Base-by-base conservation (phyloP, 2,888 invertebrate species). In the Tenodera sinensis region DNA sequence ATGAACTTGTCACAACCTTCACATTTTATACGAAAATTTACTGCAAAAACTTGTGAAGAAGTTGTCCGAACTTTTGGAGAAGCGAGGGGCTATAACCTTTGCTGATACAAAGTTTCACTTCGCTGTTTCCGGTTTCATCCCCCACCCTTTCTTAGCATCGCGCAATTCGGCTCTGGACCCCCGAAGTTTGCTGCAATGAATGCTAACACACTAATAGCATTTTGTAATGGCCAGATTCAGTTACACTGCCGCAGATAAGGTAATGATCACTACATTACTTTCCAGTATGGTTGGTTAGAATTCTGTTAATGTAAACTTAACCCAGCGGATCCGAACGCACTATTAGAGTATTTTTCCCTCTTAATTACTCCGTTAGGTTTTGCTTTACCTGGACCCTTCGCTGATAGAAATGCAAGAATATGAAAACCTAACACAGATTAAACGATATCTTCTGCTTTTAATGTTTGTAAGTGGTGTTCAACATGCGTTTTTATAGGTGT, bases 211-310 rank as follows among this genome's bases (percentile, higher is more conserved):
- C 54, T 88, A 88, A 88, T 54, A 88, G 84, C 47, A 84, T 88
- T 84, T 84, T 54, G 83, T 84, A 84, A 30, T 83, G 71, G 34
- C 54, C 84, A 83, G 28, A 83, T 88, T 84, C 88, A 84, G 84
- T 54, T 88, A 83, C 28, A 82, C 28, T 83, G 83, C 42, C 27
- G 8, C 14, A 83, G 83, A 88, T 84, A 84, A 88, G 88, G 83
- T 88, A 88, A 84, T 88, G 84, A 88, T 54, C 84, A 54, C 47
- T 83, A 28, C 88, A 83, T 88, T 88, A 88, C 54, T 88, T 88
- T 88, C n/a, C 28, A 42, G 54, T 20, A 2, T 20, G 54, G 54
- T 25, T 71, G 1, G 15, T 20, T 20, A 20, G 54, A 71, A 20
- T 25, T 71, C 4, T 20, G 6, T 71, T 71, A 71, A 71, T 6